A percentile compares a stretch with the other conserved stretches of the same genome.
These are phyloP conservation scores for Aselliscus stoliczkanus DNA, from an alignment of 2,797 vertebrate genomes.

Conservation along the genomic window DNA sequence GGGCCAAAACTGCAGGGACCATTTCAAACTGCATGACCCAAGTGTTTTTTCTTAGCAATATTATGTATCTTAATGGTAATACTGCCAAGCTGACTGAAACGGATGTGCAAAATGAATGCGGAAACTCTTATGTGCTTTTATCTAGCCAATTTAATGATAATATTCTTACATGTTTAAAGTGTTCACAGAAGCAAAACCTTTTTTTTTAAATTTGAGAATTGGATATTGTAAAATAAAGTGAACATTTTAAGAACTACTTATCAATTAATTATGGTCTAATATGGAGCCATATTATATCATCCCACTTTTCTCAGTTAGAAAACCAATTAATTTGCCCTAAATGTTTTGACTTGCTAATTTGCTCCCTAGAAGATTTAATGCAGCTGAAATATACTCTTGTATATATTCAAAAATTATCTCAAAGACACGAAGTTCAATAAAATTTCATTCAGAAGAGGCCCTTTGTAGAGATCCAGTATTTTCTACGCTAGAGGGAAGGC, in stretches of 20 bases:
- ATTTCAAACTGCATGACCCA: not conserved
- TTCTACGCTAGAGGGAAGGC: conserved; percentile 29
- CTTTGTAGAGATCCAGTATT: not conserved
- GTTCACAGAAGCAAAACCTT: conserved; percentile 70
- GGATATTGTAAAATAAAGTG: conserved; percentile 56
- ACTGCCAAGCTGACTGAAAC: conserved; percentile 41
- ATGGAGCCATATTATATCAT: conserved; percentile 67
- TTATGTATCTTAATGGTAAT: conserved; percentile 41
- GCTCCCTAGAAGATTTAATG: conserved; percentile 64
- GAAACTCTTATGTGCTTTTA: conserved; percentile 66
- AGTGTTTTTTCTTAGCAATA: conserved; percentile 55
- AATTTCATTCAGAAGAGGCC: conserved; percentile 46
- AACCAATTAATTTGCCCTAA: conserved; percentile 75
- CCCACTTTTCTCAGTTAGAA: conserved; percentile 76
- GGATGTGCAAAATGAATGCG: conserved; percentile 47
- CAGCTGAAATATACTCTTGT: conserved; percentile 61
- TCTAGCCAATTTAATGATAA: conserved; percentile 77
- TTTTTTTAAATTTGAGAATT: conserved; percentile 70
- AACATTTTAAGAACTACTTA: conserved; percentile 63
- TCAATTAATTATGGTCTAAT: conserved; percentile 75
- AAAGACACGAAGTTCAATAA: conserved; percentile 17
- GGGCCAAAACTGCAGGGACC: not conserved
- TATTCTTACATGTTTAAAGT: conserved; percentile 70
- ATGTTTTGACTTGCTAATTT: conserved; percentile 79
- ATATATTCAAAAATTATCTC: conserved; percentile 49